Conservation (phyloP, 2,888 invertebrate species). For the Himalopsyche tibetana region DNA sequence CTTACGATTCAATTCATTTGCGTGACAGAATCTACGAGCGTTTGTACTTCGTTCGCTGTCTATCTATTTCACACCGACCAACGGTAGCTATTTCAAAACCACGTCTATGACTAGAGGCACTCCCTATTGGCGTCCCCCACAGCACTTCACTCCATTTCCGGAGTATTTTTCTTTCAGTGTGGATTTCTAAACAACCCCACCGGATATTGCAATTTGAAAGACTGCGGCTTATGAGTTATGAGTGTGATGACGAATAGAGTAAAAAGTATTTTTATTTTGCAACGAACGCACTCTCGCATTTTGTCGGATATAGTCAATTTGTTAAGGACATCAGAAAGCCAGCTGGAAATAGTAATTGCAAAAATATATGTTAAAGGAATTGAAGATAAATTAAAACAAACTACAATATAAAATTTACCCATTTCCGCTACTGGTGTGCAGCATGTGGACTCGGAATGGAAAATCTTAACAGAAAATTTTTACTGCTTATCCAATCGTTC, state of each 20-base stretch:
- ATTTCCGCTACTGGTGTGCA: no score
- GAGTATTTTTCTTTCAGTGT: constrained; percentile 40
- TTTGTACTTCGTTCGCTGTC: neutral
- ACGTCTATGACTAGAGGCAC: neutral
- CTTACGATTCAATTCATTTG: no score
- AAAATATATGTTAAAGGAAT: no score
- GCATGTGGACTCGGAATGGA: no score
- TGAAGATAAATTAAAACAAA: no score
- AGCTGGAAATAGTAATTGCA: neutral
- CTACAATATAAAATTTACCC: no score
- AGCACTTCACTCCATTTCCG: constrained; percentile 44
- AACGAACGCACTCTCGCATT: neutral
- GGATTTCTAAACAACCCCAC: constrained; percentile 32
- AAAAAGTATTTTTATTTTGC: constrained; percentile 1
- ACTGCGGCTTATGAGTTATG: constrained; percentile 18
- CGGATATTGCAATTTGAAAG: constrained; percentile 46
- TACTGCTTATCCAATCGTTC: no score
- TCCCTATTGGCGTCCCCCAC: neutral
- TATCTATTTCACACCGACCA: neutral
- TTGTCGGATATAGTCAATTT: neutral
- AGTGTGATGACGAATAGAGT: neutral
- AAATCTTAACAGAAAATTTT: no score
- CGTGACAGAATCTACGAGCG: neutral
- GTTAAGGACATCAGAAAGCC: neutral
- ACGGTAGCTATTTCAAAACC: neutral